Conservation (phyloP, 2,113 vertebrate genomes). For the Macroglossus sobrinus region DNA sequence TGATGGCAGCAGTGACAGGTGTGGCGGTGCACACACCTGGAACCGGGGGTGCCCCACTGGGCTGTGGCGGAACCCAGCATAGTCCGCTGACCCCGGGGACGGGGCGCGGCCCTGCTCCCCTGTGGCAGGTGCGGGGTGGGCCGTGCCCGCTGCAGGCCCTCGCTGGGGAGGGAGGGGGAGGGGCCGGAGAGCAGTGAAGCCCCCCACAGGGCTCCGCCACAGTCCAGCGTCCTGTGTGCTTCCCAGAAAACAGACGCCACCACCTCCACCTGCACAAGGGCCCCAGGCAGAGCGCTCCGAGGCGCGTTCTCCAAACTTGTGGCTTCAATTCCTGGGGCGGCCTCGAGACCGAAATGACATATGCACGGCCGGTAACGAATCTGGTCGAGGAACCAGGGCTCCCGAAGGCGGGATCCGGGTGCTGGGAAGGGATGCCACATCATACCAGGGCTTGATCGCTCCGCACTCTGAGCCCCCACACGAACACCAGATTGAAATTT, state of each 20-base stretch:
- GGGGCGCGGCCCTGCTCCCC: background rate
- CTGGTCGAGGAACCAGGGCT: background rate
- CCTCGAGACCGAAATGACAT: too few species aligned
- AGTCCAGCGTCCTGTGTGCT: background rate
- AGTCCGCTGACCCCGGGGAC: background rate
- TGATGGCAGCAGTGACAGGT: background rate
- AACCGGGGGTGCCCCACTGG: too few species aligned
- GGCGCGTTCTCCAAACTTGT: background rate
- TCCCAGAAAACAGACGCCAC: background rate
- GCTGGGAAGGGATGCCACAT: background rate
- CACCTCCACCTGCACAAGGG: background rate
- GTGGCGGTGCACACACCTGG: too few species aligned
- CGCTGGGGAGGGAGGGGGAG: background rate
- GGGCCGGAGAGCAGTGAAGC: background rate
- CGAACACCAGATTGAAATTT: background rate
- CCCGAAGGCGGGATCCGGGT: background rate
- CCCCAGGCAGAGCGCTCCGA: background rate
- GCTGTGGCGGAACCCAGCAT: background rate
- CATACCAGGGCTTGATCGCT: background rate
- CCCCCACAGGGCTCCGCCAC: background rate
- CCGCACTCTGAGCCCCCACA: background rate
- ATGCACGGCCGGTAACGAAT: accelerated
- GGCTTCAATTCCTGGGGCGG: background rate
- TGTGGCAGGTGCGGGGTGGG: background rate
- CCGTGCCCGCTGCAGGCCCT: background rate